Evolutionary conservation across 2,888 invertebrate genomes (phyloP).

Genomic region (Athalia rosae): DNA sequence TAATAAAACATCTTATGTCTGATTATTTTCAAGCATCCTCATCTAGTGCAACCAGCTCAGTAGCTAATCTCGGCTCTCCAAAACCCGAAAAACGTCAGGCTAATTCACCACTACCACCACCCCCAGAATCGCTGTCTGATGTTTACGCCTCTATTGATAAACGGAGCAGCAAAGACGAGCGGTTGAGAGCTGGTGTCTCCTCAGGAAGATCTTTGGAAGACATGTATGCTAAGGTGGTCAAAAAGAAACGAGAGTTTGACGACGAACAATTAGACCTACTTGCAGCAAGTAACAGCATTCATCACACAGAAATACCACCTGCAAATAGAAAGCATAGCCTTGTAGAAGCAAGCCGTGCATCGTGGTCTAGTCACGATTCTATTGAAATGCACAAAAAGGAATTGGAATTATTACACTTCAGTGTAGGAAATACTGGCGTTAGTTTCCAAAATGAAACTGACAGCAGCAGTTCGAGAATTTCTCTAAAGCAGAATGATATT

Average conservation of each 20-base stretch:
- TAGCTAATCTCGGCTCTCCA: slow-evolving; percentile 87
- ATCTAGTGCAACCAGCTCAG: slow-evolving; percentile 82
- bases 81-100: slow-evolving; percentile 93
- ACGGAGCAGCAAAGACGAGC: slow-evolving; percentile 60
- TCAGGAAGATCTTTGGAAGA: slow-evolving; percentile 84
- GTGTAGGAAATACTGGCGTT: slow-evolving; percentile 34
- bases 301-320: slow-evolving; percentile 50
- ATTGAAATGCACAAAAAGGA: slow-evolving; percentile 66
- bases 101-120: slow-evolving; percentile 91
- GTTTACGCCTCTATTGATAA: slow-evolving; percentile 72
- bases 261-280: slow-evolving; percentile 66
- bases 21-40: slow-evolving; percentile 78
- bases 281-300: slow-evolving; percentile 67
- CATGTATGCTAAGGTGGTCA: slow-evolving; percentile 92
- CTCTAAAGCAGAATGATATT: slow-evolving; percentile 7
- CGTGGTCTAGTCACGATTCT: slow-evolving; percentile 69
- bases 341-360: slow-evolving; percentile 65
- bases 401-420: slow-evolving; percentile 51
- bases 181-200: slow-evolving; percentile 57
- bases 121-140: slow-evolving; percentile 76
- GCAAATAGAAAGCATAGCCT: slow-evolving; percentile 63
- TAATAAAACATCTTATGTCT: slow-evolving; percentile 48
- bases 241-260: slow-evolving; percentile 76
- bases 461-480: slow-evolving; percentile 51
- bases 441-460: slow-evolving; percentile 59